Evolutionary conservation across 2,797 vertebrate genomes (phyloP).

Genomic region (Mormyrus hasselquistii): DNA sequence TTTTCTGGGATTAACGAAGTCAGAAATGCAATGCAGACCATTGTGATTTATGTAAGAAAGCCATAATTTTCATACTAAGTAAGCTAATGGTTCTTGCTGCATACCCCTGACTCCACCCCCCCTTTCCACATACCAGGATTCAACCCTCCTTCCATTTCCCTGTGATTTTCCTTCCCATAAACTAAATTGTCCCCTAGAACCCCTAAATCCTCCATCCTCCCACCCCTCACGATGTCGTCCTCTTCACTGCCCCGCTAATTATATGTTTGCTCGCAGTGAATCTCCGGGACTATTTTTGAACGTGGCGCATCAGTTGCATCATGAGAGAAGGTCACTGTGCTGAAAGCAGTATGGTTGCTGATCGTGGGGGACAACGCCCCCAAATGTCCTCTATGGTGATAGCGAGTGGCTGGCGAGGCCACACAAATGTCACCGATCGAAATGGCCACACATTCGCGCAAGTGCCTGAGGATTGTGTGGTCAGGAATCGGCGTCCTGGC

Average conservation of each 20-base stretch:
- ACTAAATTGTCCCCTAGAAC: background rate
- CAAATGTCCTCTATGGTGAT: background rate
- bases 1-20: background rate
- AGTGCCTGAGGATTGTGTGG: background rate
- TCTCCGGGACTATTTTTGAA: background rate
- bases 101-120: background rate
- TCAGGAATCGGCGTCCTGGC: background rate
- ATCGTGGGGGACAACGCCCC: background rate
- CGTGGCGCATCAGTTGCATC: background rate
- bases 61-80: background rate
- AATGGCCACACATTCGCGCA: background rate
- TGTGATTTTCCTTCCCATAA: background rate
- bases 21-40: background rate
- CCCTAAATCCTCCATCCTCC: background rate
- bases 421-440: background rate
- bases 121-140: background rate
- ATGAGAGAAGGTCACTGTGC: background rate
- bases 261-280: background rate
- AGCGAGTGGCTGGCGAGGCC: background rate
- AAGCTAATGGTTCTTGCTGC: background rate
- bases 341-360: background rate
- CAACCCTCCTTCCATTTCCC: background rate
- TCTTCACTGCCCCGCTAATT: background rate
- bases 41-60: background rate
- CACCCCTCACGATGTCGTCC: background rate